These are phyloP conservation scores for Cliona cf. orientalis DNA, from an alignment of 37 sponge, comb jelly and placozoan genomes.

Conservation along the genomic window DNA sequence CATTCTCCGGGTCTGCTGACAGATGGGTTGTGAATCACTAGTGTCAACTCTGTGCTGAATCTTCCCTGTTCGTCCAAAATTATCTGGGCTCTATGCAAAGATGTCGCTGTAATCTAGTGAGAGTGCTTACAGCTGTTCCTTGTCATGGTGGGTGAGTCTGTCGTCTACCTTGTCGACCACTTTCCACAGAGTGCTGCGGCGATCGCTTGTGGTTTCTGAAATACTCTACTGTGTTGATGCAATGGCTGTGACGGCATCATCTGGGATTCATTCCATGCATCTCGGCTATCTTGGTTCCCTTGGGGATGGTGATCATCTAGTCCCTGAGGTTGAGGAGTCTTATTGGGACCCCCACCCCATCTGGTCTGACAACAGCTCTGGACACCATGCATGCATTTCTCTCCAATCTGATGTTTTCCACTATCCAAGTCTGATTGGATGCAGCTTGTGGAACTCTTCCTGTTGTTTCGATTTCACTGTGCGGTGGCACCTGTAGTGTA, in stretches of 20 bases:
- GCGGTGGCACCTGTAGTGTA: constrained; percentile 4
- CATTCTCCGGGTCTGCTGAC: constrained; percentile 2
- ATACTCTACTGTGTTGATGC: not conserved
- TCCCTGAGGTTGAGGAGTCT: constrained; percentile 5
- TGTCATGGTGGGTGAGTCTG: not conserved
- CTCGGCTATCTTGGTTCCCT: constrained; percentile 15
- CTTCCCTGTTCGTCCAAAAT: constrained; percentile 14
- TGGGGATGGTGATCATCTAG: not conserved
- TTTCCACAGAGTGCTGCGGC: not conserved
- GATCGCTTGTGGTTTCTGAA: not conserved
- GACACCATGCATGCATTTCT: constrained; percentile 20
- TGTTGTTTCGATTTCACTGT: constrained; percentile 10
- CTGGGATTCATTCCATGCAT: not conserved
- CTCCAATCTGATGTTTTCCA: not conserved
- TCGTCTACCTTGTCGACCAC: not conserved
- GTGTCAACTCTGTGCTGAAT: constrained; percentile 24
- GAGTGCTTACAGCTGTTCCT: not conserved
- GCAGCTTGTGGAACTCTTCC: not conserved
- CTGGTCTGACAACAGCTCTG: constrained; percentile 7
- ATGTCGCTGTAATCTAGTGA: not conserved
- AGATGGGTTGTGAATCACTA: not conserved
- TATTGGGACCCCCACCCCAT: not conserved
- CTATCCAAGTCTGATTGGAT: constrained; percentile 10
- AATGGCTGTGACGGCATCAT: not conserved
- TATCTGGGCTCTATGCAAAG: constrained; percentile 1